Evolutionary conservation across 2,797 vertebrate species (phyloP), one percentile per base, ranked within the genome.

Genomic region (Phylloscopus collybita): DNA sequence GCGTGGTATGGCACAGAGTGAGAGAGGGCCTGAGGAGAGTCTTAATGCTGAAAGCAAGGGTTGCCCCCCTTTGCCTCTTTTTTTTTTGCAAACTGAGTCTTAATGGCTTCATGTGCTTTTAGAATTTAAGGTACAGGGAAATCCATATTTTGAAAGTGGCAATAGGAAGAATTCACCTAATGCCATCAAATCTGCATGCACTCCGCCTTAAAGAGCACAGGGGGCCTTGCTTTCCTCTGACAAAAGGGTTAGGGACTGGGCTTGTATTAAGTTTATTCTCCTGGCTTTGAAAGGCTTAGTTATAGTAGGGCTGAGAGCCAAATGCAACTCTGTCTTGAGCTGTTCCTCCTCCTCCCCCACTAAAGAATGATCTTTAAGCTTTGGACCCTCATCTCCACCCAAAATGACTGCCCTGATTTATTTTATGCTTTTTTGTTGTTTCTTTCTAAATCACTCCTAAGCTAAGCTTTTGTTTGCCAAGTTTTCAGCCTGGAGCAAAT

Each of bases 401-500:
- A 94, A 76, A 96, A 95, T 30, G 47, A 96, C 91, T 93, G 78
- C 78, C 56, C 82, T 94, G 90, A 93, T 96, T 96, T 88, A 94
- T 86, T 95, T 88, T 73, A 82, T 51, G 62, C 62, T 72, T 93
- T 91, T 92, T 86, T 93, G 87, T 96, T 95, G 60, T 92, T 93
- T 94, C 76, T 57, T 93, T 92, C 93, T 88, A 95, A 94, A 91
- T 91, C 65, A 85, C 69, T 92, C 74, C 92, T 95, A 91, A 95
- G 88, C 82, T 54, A 60, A 94, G 74, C 66, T 66, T 89, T 94
- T 94, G 88, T 96, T 95, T 95, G 94, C 95, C 95, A 95, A 96
- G 93, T 70, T 95, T 94, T 95, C 89, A 92, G 96, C 97, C 96
- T 29, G 76, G 34, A 96, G 96, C 95, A 92, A 96, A 95, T 96